Base-by-base conservation (phyloP, 2,888 invertebrate genomes). In the Calephelis perditalis region DNA sequence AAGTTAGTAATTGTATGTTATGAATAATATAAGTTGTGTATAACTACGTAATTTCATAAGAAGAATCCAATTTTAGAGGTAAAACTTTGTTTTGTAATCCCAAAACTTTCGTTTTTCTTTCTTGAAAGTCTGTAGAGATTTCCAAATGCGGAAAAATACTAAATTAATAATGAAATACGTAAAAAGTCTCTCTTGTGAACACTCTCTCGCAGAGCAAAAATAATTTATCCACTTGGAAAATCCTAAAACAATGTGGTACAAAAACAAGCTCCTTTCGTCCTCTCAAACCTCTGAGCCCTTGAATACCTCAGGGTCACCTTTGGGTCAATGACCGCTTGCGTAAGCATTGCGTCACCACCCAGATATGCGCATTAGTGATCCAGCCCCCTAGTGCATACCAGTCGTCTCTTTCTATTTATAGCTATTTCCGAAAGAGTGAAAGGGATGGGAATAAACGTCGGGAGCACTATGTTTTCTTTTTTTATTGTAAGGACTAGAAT, bases 281-380 rank as follows among this genome's bases (percentile, higher is more conserved):
- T 61, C 65, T 44, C 56, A 52, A 62, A 72, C 77, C 78, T 77
- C 72, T 68, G 65, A 67, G 73, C 75, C 76, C 76, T 68, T 66
- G 63, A 61, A 61, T 69, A 68, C 60, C 68, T 69, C 70, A 69
- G 75, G 77, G 75, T 75, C 75, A 75, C 75, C 77, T 75, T 76
- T 64, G 59, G 74, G 73, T 73, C 73, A 77, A 72, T 70, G 79
- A 74, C 75, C 82, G 75, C 79, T 84, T 82, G 76, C 80, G 73
- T 77, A 81, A 82, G 76, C 67, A 71, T 84, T 80, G 81, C 84
- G 81, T 83, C 84, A 83, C 68, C 72, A 67, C 64, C 71, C 78
- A 78, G 78, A 77, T 75, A 81, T 81, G 80, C 76, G 69, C 65
- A 65, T 62, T 63, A 62, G 64, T 64, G 64, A 56, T 63, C 63